phyloP scores from a whole-genome alignment of 2,888 invertebrate species.

The Pegoplata infirma region DNA sequence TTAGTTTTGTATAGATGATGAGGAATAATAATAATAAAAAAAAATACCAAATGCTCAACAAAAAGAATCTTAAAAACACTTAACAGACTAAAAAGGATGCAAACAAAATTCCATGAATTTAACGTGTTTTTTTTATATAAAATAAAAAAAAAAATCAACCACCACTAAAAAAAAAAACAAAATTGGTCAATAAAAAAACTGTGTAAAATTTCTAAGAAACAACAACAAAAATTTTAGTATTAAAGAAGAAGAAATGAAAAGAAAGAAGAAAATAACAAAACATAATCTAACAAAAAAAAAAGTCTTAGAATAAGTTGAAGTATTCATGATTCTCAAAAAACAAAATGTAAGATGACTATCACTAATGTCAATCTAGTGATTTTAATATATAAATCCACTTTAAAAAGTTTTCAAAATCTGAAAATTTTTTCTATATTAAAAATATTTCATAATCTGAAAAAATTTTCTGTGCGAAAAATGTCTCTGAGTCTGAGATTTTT shows the following conservation, averaged over 20 bases:
- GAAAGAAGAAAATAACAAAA: not conserved
- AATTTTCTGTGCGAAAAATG: too few relatives aligned
- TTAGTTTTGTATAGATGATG: not conserved
- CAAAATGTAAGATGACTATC: not conserved
- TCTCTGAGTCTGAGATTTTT: too few relatives aligned
- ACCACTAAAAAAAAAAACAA: constrained; percentile 11
- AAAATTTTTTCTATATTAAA: too few relatives aligned
- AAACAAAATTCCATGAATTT: constrained; percentile 64
- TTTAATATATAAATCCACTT: not conserved
- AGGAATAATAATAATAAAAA: too few relatives aligned
- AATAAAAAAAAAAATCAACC: constrained; percentile 16
- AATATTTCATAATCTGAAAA: too few relatives aligned
- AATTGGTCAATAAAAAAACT: constrained; percentile 36
- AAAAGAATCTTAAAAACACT: constrained; percentile 17
- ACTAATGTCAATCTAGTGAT: not conserved
- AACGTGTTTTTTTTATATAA: constrained; percentile 24
- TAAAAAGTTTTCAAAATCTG: too few relatives aligned
- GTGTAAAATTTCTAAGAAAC: constrained; percentile 45
- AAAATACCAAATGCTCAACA: constrained; percentile 11
- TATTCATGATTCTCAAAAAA: not conserved
- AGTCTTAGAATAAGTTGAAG: not conserved
- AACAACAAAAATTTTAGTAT: constrained; percentile 25
- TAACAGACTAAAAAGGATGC: constrained; percentile 60
- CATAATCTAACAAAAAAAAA: not conserved
- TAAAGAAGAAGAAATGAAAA: not conserved